Conservation (phyloP, 1,140 invertebrate species). For the Ditylenchus dipsaci region DNA sequence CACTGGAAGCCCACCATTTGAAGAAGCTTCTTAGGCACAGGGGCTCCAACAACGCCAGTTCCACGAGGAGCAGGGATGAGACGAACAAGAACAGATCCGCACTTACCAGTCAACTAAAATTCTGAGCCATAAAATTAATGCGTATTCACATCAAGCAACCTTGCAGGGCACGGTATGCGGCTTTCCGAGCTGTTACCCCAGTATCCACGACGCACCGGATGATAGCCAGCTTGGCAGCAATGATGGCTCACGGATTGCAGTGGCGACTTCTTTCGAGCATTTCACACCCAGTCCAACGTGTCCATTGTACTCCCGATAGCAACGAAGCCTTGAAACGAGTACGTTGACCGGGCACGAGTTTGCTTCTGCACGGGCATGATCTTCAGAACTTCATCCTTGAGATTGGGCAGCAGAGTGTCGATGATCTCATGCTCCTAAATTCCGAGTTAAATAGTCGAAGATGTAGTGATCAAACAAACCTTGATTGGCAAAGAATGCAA, state of each 20-base stretch:
- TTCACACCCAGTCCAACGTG: conserved; percentile 98
- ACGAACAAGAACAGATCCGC: conserved; percentile 90
- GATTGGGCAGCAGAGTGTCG: conserved; percentile 79
- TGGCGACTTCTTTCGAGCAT: conserved; percentile 99
- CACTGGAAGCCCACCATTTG: conserved; percentile 61
- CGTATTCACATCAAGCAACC: no score
- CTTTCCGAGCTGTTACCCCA: conserved; percentile 99
- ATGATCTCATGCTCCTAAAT: conserved; percentile 91
- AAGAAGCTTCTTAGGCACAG: conserved; percentile 95
- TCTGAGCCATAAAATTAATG: not conserved
- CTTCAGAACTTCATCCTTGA: conserved; percentile 97
- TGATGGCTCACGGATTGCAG: conserved; percentile 97
- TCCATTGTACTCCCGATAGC: conserved; percentile 98
- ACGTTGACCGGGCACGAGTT: conserved; percentile 96
- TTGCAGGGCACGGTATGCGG: conserved; percentile 99
- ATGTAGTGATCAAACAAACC: no score
- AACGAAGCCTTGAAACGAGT: conserved; percentile 86
- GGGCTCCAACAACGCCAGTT: conserved; percentile 99
- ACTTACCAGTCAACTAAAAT: conserved; percentile 87
- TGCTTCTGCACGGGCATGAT: conserved; percentile 99
- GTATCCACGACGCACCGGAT: conserved; percentile 97
- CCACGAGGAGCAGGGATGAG: conserved; percentile 97
- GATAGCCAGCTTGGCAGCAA: conserved; percentile 93
- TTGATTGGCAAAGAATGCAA: conserved; percentile 97
- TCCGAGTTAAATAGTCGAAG: no score